These are phyloP conservation scores for Samia ricini DNA, from an alignment of 1,140 invertebrate species.

Conservation along the genomic window DNA sequence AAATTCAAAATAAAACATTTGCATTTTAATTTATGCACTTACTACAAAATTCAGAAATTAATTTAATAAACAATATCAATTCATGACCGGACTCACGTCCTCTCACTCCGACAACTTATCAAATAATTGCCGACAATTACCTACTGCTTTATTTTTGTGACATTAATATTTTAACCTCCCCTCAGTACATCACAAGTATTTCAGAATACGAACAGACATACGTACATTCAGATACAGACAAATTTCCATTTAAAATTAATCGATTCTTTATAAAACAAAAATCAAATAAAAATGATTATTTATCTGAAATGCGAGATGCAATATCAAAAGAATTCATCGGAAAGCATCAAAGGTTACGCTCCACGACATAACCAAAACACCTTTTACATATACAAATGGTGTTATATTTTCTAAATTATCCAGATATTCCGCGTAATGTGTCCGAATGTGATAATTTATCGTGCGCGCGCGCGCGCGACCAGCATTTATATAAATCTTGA, in stretches of 20 bases:
- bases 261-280: not conserved
- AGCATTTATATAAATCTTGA: slow-evolving; percentile 20
- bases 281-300: not conserved
- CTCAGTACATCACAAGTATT: too few species aligned
- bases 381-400: not conserved
- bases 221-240: not conserved
- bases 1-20: too few species aligned
- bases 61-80: too few species aligned
- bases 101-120: too few species aligned
- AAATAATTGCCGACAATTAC: too few species aligned
- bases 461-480: slow-evolving; percentile 5
- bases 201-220: not conserved
- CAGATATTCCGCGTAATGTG: slow-evolving; percentile 15
- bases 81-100: too few species aligned
- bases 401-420: not conserved
- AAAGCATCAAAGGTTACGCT: not conserved
- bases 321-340: slow-evolving; percentile 6
- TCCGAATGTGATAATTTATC: slow-evolving; percentile 22
- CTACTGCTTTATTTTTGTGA: too few species aligned
- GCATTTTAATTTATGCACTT: too few species aligned
- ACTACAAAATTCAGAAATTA: too few species aligned
- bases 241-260: not conserved
- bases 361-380: not conserved
- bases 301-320: not conserved
- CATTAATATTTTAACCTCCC: too few species aligned